Evolutionary conservation across 2,888 invertebrate species (phyloP).

Genomic region (Hyppa rectilinea): DNA sequence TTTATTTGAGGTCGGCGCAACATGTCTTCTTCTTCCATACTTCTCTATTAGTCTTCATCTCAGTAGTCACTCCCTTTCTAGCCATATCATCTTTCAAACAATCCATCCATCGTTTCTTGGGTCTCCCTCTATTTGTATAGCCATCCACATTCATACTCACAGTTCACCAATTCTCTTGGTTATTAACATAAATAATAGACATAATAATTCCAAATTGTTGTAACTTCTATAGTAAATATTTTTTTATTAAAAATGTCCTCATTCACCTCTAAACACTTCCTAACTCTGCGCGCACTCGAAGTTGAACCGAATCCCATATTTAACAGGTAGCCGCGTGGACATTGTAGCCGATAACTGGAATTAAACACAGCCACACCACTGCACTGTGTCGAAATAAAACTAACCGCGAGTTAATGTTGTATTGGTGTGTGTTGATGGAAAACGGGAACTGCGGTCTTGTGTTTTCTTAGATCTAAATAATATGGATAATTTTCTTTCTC

Average conservation of each 20-base stretch:
- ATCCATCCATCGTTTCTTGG: too few relatives aligned
- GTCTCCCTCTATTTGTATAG: too few relatives aligned
- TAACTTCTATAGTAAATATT: not conserved
- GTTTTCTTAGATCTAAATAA: not conserved
- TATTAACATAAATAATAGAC: not conserved
- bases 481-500: constrained; percentile 9
- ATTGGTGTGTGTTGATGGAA: constrained; percentile 51
- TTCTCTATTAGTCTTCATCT: too few relatives aligned
- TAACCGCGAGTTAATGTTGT: constrained; percentile 44
- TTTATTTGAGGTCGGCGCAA: too few relatives aligned
- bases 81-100: too few relatives aligned
- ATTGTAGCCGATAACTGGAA: constrained; percentile 80
- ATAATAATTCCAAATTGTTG: too few relatives aligned
- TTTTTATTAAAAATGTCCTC: constrained; percentile 8
- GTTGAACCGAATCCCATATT: constrained; percentile 78
- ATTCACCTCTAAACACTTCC: constrained; percentile 54
- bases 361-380: constrained; percentile 71
- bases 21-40: too few relatives aligned
- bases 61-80: too few relatives aligned
- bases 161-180: too few relatives aligned
- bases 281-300: constrained; percentile 64
- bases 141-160: too few relatives aligned
- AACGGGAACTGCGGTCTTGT: constrained; percentile 1
- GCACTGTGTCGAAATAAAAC: constrained; percentile 63
- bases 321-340: constrained; percentile 83